Conservation (phyloP, 1,140 invertebrate genomes). For the Brachystomella parvula region DNA sequence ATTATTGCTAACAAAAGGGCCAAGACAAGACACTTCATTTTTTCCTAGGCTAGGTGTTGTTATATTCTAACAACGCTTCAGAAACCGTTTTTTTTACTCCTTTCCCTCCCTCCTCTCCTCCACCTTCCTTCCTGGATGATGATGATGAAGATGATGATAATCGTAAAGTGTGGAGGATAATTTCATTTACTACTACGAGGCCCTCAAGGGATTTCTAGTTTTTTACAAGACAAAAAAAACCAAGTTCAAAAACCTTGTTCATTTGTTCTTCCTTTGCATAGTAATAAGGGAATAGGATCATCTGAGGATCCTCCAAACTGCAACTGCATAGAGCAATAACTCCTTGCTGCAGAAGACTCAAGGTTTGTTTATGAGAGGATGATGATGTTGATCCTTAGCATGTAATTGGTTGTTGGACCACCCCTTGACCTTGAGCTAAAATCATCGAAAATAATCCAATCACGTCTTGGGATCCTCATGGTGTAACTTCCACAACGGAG, state of each 20-base stretch:
- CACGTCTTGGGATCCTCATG: no score
- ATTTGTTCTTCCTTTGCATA: background rate
- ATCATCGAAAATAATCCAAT: background rate
- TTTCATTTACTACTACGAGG: conserved; percentile 8
- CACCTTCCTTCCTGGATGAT: background rate
- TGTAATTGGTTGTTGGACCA: background rate
- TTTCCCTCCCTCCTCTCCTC: no score
- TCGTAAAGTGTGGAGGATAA: conserved; percentile 11
- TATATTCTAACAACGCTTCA: no score
- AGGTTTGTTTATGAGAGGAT: background rate
- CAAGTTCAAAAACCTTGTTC: conserved; percentile 8
- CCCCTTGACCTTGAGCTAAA: background rate
- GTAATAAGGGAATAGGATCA: background rate
- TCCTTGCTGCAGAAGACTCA: background rate
- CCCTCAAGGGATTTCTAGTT: background rate
- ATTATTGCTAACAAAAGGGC: conserved; percentile 2
- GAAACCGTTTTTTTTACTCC: no score
- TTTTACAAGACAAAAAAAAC: background rate
- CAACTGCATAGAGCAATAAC: background rate
- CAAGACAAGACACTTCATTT: conserved; percentile 5
- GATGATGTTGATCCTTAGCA: no score
- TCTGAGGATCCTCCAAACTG: background rate
- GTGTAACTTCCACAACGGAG: no score
- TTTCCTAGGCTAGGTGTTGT: background rate
- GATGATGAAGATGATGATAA: background rate